Base-by-base conservation (phyloP, 2,888 invertebrate species). In the Hecatera dysodea region DNA sequence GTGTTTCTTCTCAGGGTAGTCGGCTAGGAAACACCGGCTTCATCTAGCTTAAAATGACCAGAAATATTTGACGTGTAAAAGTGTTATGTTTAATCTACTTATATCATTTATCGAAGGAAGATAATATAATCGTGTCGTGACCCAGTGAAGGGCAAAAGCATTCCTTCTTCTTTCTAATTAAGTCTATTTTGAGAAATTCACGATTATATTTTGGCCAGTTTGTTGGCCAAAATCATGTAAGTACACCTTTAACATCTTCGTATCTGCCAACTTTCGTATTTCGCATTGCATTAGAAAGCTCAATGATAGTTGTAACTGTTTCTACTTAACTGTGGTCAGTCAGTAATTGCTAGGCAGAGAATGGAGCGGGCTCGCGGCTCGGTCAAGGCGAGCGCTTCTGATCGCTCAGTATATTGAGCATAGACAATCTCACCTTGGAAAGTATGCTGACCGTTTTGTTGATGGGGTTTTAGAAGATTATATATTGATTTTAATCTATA, bases 221-320 rank as follows among this genome's bases (percentile, higher is more conserved):
- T 36, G 36, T 36, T 36, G 11, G 36, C n/a, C n/a, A n/a, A n/a
- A n/a, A n/a, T n/a, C n/a, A n/a, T n/a, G n/a, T n/a, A n/a, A n/a
- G n/a, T n/a, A n/a, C n/a, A n/a, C n/a, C n/a, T n/a, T n/a, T n/a
- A 36, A 11, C 7, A 44, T 50, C 22, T 50, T 12, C 15, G 11
- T 50, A 12, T 50, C 27, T 19, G 2, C 15, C 12, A 50, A 24
- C 48, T 53, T 27, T 75, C 53, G 9, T 39, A 75, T 39, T 44
- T 44, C n/a, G 27, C 24, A n/a, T 11, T 22, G 33, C 56, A 69
- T 72, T 72, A 77, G 72, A 72, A 72, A 77, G 72, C 27, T 15
- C 2, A 48, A 55, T 75, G 29, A 39, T 29, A 71, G 19, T 70
- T 6, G 15, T 56, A 56, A 76, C 68, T 72, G 68, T 76, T 72